Conservation (phyloP, 2,113 vertebrate species). For the Coturnix japonica region DNA sequence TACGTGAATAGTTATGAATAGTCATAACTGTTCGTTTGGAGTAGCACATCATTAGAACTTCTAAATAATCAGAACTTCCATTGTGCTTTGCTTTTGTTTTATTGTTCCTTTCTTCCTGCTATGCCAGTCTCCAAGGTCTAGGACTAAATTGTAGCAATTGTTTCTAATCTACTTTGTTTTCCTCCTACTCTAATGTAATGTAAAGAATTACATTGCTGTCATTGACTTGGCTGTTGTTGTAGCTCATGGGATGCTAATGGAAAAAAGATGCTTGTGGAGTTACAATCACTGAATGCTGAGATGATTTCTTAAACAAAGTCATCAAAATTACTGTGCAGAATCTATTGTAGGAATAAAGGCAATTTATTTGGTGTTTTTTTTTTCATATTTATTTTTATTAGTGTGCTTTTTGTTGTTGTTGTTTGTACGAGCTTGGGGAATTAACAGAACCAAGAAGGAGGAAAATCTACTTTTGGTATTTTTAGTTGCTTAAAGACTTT, state of each 20-base stretch:
- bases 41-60: neutral
- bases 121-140: neutral
- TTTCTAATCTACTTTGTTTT: neutral
- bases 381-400: neutral
- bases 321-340: neutral
- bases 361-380: neutral
- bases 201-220: neutral
- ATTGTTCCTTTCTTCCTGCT: neutral
- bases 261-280: neutral
- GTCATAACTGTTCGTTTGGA: neutral
- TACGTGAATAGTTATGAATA: neutral
- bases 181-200: neutral
- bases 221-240: neutral
- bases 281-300: neutral
- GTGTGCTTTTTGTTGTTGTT: neutral
- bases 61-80: neutral
- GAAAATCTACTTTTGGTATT: neutral
- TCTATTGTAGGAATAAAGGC: neutral
- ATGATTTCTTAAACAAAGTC: neutral
- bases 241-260: neutral
- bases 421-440: neutral
- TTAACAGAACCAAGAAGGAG: neutral
- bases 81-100: neutral
- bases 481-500: neutral
- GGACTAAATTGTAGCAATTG: neutral